Conservation (phyloP, 2,888 invertebrate species). For the Dolichopus griseipennis region DNA sequence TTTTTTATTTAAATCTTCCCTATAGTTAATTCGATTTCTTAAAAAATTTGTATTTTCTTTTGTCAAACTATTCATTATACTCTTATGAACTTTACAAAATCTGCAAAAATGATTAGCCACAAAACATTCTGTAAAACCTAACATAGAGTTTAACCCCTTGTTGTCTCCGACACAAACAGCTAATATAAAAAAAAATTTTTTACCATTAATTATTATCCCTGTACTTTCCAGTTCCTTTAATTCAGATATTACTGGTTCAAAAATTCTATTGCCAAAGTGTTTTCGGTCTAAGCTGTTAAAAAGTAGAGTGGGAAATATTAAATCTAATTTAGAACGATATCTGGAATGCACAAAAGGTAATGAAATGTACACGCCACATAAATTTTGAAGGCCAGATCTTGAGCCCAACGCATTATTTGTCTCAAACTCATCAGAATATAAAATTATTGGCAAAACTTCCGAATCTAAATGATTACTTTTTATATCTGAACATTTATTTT, state of each 20-base stretch:
- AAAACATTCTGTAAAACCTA: slow-evolving; percentile 12
- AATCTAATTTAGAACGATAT: not conserved
- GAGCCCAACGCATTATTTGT: slow-evolving; percentile 11
- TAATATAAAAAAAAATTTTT: slow-evolving; percentile 21
- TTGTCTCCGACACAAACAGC: slow-evolving; percentile 22
- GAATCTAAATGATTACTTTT: not conserved
- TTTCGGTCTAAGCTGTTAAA: slow-evolving; percentile 7
- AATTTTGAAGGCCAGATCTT: not conserved
- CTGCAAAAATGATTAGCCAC: slow-evolving; percentile 20
- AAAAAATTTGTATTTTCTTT: not conserved
- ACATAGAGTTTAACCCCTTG: slow-evolving; percentile 21
- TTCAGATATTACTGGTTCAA: slow-evolving; percentile 9
- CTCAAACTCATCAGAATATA: slow-evolving; percentile 10
- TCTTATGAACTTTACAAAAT: slow-evolving; percentile 13
- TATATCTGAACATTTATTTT: not conserved
- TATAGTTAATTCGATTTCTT: not conserved
- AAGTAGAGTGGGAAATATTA: slow-evolving; percentile 7
- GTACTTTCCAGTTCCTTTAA: slow-evolving; percentile 7
- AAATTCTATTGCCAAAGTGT: slow-evolving; percentile 10
- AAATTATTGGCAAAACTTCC: not conserved
- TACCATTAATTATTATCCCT: slow-evolving; percentile 5
- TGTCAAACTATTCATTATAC: not conserved
- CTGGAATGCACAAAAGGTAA: not conserved
- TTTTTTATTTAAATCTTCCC: not conserved
- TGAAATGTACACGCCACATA: not conserved